Evolutionary conservation across 2,797 vertebrate genomes (phyloP).

Genomic region (Tokudaia tokunoshimensis): DNA sequence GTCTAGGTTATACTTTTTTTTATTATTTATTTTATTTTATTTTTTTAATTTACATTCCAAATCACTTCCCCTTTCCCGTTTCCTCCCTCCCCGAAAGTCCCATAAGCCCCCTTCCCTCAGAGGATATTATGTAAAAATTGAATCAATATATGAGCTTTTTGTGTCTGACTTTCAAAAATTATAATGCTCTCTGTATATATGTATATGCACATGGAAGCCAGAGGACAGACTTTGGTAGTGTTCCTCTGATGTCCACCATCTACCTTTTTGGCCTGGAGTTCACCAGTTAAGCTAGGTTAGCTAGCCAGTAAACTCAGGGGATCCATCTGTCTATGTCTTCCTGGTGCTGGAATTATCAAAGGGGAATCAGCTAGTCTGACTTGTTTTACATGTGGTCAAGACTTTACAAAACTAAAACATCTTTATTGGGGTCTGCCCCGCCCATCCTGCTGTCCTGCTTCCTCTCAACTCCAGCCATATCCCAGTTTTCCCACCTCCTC

Average conservation of each 20-base stretch:
- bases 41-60: no score
- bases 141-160: not conserved
- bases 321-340: not conserved
- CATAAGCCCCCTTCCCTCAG: no score
- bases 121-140: not conserved
- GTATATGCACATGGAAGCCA: not conserved
- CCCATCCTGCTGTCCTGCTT: constrained; percentile 70
- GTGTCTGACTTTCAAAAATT: not conserved
- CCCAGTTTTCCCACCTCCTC: not conserved
- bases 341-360: not conserved
- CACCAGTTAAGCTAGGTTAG: not conserved
- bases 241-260: not conserved
- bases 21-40: no score
- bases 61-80: no score
- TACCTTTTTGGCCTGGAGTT: not conserved
- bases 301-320: not conserved
- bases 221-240: not conserved
- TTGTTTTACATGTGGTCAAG: not conserved
- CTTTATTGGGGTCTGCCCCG: not conserved
- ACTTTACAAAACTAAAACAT: constrained; percentile 5
- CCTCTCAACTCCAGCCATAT: not conserved
- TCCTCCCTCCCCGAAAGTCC: no score
- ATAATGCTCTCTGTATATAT: not conserved
- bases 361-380: not conserved
- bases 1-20: not conserved